Evolutionary conservation across 2,888 invertebrate genomes (phyloP), one percentile per base, ranked within the genome.

Genomic region (Iphiclides podalirius): DNA sequence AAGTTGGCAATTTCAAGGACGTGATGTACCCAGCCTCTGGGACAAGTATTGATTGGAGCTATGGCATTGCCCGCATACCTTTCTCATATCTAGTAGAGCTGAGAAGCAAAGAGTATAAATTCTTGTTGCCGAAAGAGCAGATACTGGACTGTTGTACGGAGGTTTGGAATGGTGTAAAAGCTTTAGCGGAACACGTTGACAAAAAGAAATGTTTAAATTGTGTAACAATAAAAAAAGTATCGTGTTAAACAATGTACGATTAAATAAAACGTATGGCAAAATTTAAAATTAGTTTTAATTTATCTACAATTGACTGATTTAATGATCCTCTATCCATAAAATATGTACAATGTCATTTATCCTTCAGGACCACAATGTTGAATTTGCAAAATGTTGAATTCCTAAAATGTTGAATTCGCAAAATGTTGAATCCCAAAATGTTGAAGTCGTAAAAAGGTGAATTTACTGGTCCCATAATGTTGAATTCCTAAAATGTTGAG

Each of bases 31-130:
- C 65, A 37, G 86, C 88, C 0, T 64, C 70, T 37, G 88, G 88
- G 0, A 87, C 87, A 1, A 88, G 88, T 53, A 81, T 86, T 20
- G 88, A 88, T 55, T 88, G 88, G 87, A 85, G 85, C 53, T 87
- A 88, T 39, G 85, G 84, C 3, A 73, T 75, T 1, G 87, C 84
- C 11, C 72, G 65, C 1, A 84, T 88, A 17, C 88, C 86, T 0
- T 88, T 74, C 58, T 79, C 88, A 0, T 88, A 86, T 46, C 77
- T 88, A 15, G 52, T 87, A 6, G 88, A 88, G 54, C 52, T 88
- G 28, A 72, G 82, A 51, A 75, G 84, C 53, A 85, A 79, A 52
- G 67, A 75, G 33, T 69, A 79, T 52, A 75, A 73, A 42, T 88
- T 88, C 46, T 13, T 75, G 2, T 52, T 86, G 23, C 82, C 83